phyloP scores from a whole-genome alignment of 2,888 invertebrate species.

The Erannis defoliaria region DNA sequence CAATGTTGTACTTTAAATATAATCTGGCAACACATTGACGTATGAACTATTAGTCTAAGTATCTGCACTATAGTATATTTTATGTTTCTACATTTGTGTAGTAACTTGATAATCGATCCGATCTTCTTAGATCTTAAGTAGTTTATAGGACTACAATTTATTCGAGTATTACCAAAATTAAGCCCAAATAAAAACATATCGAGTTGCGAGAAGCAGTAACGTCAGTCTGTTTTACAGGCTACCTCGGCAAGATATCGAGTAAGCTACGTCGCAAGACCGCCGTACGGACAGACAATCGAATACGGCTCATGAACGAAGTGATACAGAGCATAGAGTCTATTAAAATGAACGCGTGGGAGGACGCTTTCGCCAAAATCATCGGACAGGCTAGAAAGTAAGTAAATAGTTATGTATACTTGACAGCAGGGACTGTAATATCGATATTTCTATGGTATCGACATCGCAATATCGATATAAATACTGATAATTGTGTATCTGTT shows the following conservation, averaged over 20 bases:
- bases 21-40: not conserved
- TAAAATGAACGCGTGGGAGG: conserved; percentile 97
- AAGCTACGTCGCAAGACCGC: conserved; percentile 90
- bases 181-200: no score
- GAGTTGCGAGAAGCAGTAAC: not conserved
- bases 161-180: no score
- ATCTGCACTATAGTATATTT: no score
- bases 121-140: no score
- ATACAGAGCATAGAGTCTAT: conserved; percentile 94
- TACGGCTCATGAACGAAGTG: conserved; percentile 96
- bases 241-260: conserved; percentile 90
- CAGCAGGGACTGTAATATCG: no score
- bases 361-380: conserved; percentile 91
- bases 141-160: no score
- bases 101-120: no score
- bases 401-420: not conserved
- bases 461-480: no score
- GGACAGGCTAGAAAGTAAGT: conserved; percentile 89
- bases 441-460: no score
- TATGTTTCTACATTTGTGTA: no score
- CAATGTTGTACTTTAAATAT: not conserved
- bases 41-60: no score
- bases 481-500: no score
- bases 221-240: conserved; percentile 75
- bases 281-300: conserved; percentile 93